A percentile compares a stretch with the other conserved stretches of the same genome.
These are phyloP conservation scores for Microvelia longipes DNA, from an alignment of 1,140 invertebrate genomes.

Conservation along the genomic window DNA sequence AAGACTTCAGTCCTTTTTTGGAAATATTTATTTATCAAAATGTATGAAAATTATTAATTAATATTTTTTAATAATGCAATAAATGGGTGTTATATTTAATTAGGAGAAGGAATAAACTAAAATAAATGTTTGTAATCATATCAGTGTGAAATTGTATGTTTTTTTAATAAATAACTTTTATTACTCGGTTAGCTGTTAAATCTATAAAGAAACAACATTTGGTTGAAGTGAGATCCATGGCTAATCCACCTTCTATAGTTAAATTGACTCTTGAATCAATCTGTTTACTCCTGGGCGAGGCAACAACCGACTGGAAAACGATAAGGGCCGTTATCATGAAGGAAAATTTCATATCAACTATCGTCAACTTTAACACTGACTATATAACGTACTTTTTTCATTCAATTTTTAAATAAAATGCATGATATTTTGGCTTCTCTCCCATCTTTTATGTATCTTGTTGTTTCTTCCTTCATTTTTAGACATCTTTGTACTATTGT, in stretches of 20 bases:
- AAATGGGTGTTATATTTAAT: too few species aligned
- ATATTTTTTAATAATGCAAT: too few species aligned
- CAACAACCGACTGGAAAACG: constrained; percentile 95
- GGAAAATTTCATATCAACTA: constrained; percentile 99
- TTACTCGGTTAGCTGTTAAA: constrained; percentile 75
- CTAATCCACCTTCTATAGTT: constrained; percentile 90
- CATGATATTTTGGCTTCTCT: too few species aligned
- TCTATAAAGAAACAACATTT: constrained; percentile 98
- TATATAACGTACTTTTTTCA: constrained; percentile 81
- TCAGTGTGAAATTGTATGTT: not conserved
- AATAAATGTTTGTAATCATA: too few species aligned
- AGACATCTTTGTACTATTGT: too few species aligned
- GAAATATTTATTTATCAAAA: too few species aligned
- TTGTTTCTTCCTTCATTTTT: too few species aligned
- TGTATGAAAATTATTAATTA: too few species aligned
- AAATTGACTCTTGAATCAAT: constrained; percentile 98
- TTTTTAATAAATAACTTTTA: not conserved
- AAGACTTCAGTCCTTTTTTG: too few species aligned
- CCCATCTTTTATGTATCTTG: too few species aligned
- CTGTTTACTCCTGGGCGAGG: constrained; percentile 92
- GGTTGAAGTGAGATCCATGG: constrained; percentile 94
- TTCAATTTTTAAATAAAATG: too few species aligned
- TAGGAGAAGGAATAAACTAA: too few species aligned
- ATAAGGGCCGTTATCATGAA: constrained; percentile 94
- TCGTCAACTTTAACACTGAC: constrained; percentile 96